Evolutionary conservation across 2,113 vertebrate species (phyloP).

Genomic region (Pongo pygmaeus): DNA sequence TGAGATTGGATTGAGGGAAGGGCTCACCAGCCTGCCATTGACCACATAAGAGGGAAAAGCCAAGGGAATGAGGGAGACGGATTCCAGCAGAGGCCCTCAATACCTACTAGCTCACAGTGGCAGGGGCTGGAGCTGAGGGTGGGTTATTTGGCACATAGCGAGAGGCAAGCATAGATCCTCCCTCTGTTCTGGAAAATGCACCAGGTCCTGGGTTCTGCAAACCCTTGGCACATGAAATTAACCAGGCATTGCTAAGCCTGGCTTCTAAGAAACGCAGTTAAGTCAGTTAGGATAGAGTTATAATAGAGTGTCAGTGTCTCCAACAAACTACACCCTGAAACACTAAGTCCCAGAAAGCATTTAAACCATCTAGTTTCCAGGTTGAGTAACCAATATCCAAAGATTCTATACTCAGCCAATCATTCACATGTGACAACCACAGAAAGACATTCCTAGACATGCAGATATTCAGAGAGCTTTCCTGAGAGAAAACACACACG

Average conservation of each 20-base stretch:
- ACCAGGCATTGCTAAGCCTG: background rate
- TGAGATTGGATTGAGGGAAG: background rate
- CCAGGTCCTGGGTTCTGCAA: too few relatives aligned
- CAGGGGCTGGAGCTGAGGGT: background rate
- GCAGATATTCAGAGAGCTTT: background rate
- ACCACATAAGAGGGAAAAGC: background rate
- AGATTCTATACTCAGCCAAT: background rate
- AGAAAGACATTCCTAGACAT: background rate
- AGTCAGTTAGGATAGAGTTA: background rate
- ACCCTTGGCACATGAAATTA: background rate
- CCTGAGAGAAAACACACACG: background rate
- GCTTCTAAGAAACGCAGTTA: background rate
- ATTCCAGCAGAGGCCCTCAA: background rate
- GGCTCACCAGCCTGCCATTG: rapidly evolving
- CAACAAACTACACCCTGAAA: background rate
- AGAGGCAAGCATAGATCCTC: background rate
- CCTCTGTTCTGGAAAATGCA: background rate
- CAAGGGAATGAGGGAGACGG: background rate
- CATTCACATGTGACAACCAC: background rate
- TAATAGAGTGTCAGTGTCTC: background rate
- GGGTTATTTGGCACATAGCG: rapidly evolving
- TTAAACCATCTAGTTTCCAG: background rate
- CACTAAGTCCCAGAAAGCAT: background rate
- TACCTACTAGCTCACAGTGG: background rate
- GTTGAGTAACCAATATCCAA: background rate